These are phyloP conservation scores for Caenorhabditis sp. DNA, from an alignment of 2,888 invertebrate species.

Conservation along the genomic window DNA sequence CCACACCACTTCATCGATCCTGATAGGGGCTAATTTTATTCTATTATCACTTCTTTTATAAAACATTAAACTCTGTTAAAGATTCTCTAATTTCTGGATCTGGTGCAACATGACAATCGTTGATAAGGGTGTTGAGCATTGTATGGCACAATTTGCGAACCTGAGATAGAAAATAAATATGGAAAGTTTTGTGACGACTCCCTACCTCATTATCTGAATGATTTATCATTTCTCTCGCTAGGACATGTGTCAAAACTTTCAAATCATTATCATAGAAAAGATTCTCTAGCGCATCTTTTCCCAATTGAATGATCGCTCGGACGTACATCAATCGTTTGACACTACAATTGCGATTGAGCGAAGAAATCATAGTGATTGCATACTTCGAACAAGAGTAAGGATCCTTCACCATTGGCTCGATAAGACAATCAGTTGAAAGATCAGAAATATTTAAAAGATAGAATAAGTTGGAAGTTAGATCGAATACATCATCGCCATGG, in stretches of 20 bases:
- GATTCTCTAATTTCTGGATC: background rate
- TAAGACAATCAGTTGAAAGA: background rate
- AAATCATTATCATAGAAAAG: conserved; percentile 54
- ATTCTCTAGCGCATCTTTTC: conserved; percentile 12
- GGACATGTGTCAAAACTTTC: conserved; percentile 35
- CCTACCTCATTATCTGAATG: conserved; percentile 27
- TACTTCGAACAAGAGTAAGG: background rate
- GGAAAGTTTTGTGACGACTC: background rate
- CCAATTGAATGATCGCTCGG: conserved; percentile 15
- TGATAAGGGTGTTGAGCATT: background rate
- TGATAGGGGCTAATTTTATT: no score
- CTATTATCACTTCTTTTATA: no score
- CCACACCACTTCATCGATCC: no score
- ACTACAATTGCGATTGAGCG: background rate
- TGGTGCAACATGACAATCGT: background rate
- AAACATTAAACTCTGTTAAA: background rate
- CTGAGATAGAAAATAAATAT: background rate
- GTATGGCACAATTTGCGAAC: background rate
- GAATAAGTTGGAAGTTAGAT: background rate
- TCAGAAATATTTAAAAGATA: background rate
- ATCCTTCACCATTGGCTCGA: background rate
- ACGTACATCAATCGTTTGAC: background rate
- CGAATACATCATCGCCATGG: background rate
- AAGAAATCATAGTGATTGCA: background rate
- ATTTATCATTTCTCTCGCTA: conserved; percentile 41